Conservation (phyloP, 2,797 vertebrate species). For the Rhincodon typus region DNA sequence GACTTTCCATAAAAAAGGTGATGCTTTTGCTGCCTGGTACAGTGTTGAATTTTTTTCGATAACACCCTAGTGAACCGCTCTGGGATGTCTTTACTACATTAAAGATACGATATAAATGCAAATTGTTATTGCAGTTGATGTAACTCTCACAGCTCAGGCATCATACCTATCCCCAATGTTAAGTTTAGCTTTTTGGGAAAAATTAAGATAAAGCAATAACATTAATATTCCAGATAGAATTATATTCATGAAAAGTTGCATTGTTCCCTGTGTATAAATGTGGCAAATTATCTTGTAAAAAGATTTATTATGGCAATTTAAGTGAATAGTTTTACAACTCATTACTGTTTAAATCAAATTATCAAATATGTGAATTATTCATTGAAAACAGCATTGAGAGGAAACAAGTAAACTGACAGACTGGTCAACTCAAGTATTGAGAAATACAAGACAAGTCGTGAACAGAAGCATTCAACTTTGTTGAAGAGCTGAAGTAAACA, state of each 20-base stretch:
- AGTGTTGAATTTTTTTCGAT: not conserved
- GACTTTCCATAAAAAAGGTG: too few relatives aligned
- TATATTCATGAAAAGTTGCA: not conserved
- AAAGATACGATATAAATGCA: not conserved
- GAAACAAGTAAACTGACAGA: not conserved
- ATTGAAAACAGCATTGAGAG: not conserved
- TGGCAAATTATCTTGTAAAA: not conserved
- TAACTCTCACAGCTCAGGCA: not conserved
- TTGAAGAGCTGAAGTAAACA: not conserved
- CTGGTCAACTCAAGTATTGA: not conserved
- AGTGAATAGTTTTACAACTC: not conserved
- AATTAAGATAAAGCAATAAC: not conserved
- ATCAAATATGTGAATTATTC: not conserved
- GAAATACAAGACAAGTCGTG: not conserved
- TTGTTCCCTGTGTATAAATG: not conserved
- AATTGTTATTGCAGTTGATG: not conserved
- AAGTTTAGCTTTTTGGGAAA: not conserved
- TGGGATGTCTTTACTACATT: not conserved
- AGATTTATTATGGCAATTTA: not conserved
- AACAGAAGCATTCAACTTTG: not conserved
- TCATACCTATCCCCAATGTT: not conserved
- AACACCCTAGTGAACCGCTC: not conserved
- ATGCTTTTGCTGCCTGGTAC: not conserved
- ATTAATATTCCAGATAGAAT: not conserved
- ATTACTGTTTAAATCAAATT: not conserved